phyloP scores from a whole-genome alignment of 2,113 vertebrate species.

The Crotophaga sulcirostris region DNA sequence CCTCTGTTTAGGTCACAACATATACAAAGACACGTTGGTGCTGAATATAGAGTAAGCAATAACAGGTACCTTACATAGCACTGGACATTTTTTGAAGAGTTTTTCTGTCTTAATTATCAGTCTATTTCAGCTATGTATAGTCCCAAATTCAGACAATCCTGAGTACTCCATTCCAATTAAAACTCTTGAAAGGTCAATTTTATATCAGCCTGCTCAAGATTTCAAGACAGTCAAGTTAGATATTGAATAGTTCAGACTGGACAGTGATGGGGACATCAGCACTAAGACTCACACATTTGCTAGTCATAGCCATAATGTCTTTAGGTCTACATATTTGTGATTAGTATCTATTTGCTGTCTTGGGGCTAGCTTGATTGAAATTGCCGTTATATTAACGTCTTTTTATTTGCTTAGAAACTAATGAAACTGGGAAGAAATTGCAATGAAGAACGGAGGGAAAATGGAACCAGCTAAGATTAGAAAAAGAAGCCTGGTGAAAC shows the following conservation, averaged over 20 bases:
- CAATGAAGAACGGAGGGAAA: not conserved
- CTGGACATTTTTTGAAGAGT: fast-evolving
- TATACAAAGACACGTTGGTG: not conserved
- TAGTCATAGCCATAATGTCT: not conserved
- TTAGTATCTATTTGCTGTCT: not conserved
- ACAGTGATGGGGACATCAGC: not conserved
- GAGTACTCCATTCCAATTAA: not conserved
- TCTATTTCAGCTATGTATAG: not conserved
- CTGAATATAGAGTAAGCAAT: not conserved
- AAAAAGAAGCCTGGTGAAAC: not conserved
- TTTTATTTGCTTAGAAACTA: not conserved
- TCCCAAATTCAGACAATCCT: not conserved
- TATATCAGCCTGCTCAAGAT: not conserved
- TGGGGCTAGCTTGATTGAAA: not conserved
- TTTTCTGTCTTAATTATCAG: not conserved
- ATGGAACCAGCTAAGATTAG: not conserved
- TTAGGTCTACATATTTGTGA: not conserved
- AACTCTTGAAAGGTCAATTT: not conserved
- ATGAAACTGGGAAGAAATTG: not conserved
- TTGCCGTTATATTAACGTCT: not conserved
- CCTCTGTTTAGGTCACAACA: not conserved
- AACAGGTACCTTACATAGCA: not conserved
- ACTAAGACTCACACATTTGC: not conserved
- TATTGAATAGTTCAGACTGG: not conserved
- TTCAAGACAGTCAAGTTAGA: not conserved